Percentiles rank a stretch among this genome's conserved stretches.
Evolutionary conservation across 2,797 vertebrate species (phyloP).

Genomic region (Hypotaenidia okinawae): DNA sequence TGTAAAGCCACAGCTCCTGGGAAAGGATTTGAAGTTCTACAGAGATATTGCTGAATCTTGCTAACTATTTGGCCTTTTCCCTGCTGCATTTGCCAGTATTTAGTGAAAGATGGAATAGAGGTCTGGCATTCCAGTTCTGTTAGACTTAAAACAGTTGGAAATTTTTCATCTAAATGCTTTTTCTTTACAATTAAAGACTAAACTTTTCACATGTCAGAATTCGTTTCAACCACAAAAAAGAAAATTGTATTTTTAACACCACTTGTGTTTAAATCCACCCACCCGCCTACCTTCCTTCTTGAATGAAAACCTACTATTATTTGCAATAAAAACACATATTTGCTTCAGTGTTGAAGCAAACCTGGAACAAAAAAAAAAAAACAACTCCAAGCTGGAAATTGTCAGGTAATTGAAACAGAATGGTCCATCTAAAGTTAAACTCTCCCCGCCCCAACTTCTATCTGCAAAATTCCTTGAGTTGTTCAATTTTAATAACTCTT

Average conservation of each 20-base stretch:
- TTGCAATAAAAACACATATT: rapidly evolving
- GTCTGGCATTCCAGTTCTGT: not conserved
- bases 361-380: not conserved
- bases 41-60: not conserved
- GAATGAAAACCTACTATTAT: not conserved
- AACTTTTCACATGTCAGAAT: not conserved
- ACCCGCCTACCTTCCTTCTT: not conserved
- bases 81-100: not conserved
- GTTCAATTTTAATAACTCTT: not conserved
- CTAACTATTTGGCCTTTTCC: not conserved
- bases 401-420: not conserved
- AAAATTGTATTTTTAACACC: not conserved
- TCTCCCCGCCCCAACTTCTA: not conserved
- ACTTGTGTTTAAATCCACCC: not conserved
- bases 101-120: not conserved
- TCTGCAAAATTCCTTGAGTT: not conserved
- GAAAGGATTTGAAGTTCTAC: not conserved
- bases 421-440: not conserved
- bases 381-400: not conserved
- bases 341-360: not conserved
- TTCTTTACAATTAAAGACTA: not conserved
- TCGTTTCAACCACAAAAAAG: not conserved
- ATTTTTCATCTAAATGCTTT: not conserved
- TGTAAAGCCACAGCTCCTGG: not conserved
- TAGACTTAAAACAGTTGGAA: not conserved